phyloP scores from a whole-genome alignment of 1,140 invertebrate genomes.

The honey bee (Apis mellifera) region Amel_HAv3.1 CM009936.2:8956001-8956500 shows the following conservation, averaged over 20 bases:
- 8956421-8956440: constrained; percentile 62
- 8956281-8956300: neutral
- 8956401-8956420: constrained; percentile 62
- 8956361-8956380: neutral
- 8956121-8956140: constrained; percentile 45
- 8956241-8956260: constrained; percentile 3
- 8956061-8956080: constrained; percentile 38
- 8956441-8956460: constrained; percentile 59
- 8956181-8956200: too few species aligned
- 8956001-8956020: too few species aligned
- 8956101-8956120: constrained; percentile 40
- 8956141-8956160: constrained; percentile 40
- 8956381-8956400: constrained; percentile 61
- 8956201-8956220: constrained; percentile 14
- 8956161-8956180: neutral
- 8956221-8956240: constrained; percentile 42
- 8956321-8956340: neutral
- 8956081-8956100: constrained; percentile 31
- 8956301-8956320: neutral
- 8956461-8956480: constrained; percentile 58
- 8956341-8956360: neutral
- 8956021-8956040: too few species aligned
- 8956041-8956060: too few species aligned
- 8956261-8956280: neutral
- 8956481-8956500: constrained; percentile 62